Conservation (phyloP, 2,113 vertebrate species). For the Alouatta palliata region DNA sequence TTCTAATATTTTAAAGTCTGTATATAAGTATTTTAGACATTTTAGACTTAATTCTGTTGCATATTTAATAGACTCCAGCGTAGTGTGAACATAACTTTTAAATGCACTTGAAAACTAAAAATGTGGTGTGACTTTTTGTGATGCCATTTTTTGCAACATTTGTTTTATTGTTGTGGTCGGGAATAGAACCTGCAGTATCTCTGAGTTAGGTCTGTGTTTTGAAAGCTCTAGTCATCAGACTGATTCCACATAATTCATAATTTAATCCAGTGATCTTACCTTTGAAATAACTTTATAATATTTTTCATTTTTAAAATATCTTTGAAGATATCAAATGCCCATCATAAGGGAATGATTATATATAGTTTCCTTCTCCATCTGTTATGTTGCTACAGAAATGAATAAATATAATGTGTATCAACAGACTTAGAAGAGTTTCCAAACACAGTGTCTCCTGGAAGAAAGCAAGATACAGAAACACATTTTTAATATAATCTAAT, state of each 20-base stretch:
- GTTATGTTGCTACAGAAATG: background rate
- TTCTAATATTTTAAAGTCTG: background rate
- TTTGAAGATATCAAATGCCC: background rate
- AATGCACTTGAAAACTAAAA: background rate
- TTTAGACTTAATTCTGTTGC: background rate
- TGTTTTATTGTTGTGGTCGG: background rate
- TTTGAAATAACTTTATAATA: background rate
- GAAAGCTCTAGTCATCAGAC: background rate
- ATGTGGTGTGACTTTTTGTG: background rate
- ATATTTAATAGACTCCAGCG: background rate
- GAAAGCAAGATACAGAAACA: background rate
- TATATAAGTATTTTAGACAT: background rate
- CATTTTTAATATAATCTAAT: background rate
- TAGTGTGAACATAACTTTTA: background rate
- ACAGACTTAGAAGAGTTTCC: background rate
- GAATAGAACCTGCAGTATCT: background rate
- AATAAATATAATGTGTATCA: too few species aligned
- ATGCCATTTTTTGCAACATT: background rate
- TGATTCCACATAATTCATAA: background rate
- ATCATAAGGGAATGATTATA: background rate
- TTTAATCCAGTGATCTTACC: background rate
- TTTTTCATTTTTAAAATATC: background rate
- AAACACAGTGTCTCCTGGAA: background rate
- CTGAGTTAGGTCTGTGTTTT: background rate
- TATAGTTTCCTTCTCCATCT: background rate